A percentile compares a stretch with the other conserved stretches of the same genome.
Conservation (phyloP, 2,113 vertebrate genomes). For the Eupsittula cactorum region DNA sequence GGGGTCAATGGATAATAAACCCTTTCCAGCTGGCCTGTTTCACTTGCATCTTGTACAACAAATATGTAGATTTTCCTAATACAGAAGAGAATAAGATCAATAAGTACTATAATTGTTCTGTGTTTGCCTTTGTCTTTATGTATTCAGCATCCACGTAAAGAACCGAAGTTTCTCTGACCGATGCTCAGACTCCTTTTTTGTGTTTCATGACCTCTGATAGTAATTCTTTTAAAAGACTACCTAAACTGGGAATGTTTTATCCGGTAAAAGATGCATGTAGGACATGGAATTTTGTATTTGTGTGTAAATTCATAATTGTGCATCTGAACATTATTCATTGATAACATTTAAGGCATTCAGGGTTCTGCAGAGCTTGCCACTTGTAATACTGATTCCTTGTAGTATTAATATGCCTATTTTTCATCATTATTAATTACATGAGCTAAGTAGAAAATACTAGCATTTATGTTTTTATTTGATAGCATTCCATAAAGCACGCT, state of each 20-base stretch:
- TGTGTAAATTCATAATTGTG: background rate
- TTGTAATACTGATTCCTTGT: conserved; percentile 22
- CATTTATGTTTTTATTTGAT: conserved; percentile 30
- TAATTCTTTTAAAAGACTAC: background rate
- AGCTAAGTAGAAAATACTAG: conserved; percentile 24
- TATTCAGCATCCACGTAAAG: background rate
- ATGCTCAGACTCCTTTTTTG: background rate
- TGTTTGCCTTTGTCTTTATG: background rate
- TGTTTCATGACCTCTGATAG: background rate
- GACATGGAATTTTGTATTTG: background rate
- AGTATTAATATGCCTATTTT: conserved; percentile 27
- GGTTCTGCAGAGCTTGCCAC: background rate
- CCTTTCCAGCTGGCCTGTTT: background rate
- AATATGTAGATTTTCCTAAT: background rate
- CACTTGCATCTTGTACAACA: background rate
- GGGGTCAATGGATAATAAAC: background rate
- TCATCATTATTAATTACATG: conserved; percentile 65
- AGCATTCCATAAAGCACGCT: background rate
- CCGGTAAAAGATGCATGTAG: background rate
- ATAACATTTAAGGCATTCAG: background rate
- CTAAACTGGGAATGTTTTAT: background rate
- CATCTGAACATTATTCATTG: background rate
- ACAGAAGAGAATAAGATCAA: background rate
- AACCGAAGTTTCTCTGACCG: background rate
- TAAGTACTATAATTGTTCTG: background rate